Evolutionary conservation across 2,113 vertebrate species (phyloP), one percentile per base, ranked within the genome.

Genomic region (Peromyscus polionotus): DNA sequence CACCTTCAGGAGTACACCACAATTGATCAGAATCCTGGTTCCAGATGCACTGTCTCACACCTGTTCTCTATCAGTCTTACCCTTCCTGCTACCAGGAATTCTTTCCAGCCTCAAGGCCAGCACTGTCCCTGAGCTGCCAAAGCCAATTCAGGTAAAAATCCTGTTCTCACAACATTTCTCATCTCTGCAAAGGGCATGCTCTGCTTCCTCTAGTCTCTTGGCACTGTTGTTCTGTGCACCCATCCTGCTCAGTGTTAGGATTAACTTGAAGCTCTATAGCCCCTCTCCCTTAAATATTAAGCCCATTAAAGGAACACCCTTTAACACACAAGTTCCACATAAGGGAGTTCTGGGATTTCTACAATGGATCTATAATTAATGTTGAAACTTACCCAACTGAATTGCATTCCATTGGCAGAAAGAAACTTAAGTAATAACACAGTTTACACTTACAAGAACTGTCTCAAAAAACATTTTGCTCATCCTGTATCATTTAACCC

Each of bases 1-100:
- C 0, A 26, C 4, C 26, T 26, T 31, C 39, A 9, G 1, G 9
- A 68, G 7, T 28, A 59, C 2, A 19, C 39, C 16, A 12, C 0
- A 0, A 1, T 57, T 12, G 0, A 1, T 57, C 17, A 2, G 6
- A 7, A n/a, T 10, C 39, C 79, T 10, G 3, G 51, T 2, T 20
- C 24, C 65, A n/a, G 36, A 83, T 26, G 11, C 12, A 59, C 33
- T 14, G 24, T 59, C 36, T 16, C 3, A 39, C 2, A 3, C 20
- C 9, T 12, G 39, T 0, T 36, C 3, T 7, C 63, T 19, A 19
- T 24, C 26, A 26, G 19, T 28, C 16, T 1, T 9, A 22, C 59
- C 33, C 33, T 54, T 14, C n/a, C 20, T 1, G 2, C 31, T 65
- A 5, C 31, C 2, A 1, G 2, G 31, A 31, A 31, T 65, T 75